These are phyloP conservation scores for Tetramorium alpestre DNA, from an alignment of 1,140 invertebrate genomes.

Conservation along the genomic window DNA sequence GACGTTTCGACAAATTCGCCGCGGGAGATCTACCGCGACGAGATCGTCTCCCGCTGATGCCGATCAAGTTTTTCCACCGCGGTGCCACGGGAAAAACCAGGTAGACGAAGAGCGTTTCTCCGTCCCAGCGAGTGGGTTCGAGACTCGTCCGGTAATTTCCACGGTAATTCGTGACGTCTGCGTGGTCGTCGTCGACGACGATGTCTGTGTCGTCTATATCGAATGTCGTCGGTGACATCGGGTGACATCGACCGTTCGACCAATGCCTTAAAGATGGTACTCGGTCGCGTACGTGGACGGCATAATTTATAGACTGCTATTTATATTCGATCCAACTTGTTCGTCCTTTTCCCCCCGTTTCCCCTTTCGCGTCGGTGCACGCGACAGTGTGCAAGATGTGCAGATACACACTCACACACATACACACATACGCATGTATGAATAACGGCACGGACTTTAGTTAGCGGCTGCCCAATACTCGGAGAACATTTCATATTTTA, in stretches of 20 bases:
- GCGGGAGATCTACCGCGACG: constrained; percentile 66
- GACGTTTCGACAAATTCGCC: constrained; percentile 69
- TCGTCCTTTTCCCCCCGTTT: constrained; percentile 12
- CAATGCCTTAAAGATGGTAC: constrained; percentile 72
- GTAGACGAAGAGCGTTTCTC: constrained; percentile 24
- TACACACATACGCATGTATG: neutral
- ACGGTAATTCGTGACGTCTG: constrained; percentile 53
- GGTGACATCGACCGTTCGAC: constrained; percentile 69
- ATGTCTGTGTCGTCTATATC: constrained; percentile 5
- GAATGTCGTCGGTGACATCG: constrained; percentile 61
- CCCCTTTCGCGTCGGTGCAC: constrained; percentile 14
- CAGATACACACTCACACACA: neutral
- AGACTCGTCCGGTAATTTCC: constrained; percentile 22
- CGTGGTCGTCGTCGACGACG: constrained; percentile 1
- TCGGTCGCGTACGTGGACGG: constrained; percentile 73
- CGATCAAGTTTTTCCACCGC: constrained; percentile 66
- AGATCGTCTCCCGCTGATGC: constrained; percentile 46
- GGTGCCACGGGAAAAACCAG: constrained; percentile 56
- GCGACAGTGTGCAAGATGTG: constrained; percentile 9
- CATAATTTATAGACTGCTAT: constrained; percentile 79
- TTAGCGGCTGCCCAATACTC: neutral
- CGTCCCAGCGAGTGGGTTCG: constrained; percentile 36
- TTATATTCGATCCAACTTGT: constrained; percentile 71
- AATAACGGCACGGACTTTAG: neutral
- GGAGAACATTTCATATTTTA: neutral